Percentiles rank a stretch among this genome's conserved stretches.
These are phyloP conservation scores for Pteronura brasiliensis DNA, from an alignment of 2,113 vertebrate genomes.

Conservation along the genomic window DNA sequence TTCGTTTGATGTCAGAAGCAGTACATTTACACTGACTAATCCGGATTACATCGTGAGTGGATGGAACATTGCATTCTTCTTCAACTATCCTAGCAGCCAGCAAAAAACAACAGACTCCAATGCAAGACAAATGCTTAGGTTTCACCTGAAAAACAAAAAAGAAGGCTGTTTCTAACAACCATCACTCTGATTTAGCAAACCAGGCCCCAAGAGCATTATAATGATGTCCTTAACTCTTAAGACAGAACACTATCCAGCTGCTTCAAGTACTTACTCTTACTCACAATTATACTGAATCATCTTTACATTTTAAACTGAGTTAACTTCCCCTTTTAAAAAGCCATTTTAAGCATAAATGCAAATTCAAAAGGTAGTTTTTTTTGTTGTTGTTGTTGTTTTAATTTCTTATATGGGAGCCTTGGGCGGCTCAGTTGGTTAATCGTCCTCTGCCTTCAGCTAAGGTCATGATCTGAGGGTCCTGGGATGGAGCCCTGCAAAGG, in stretches of 20 bases:
- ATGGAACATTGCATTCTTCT: slow-evolving; percentile 90
- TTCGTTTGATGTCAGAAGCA: slow-evolving; percentile 93
- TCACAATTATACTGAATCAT: background rate
- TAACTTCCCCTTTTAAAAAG: background rate
- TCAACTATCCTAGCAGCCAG: slow-evolving; percentile 92
- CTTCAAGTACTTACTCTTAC: background rate
- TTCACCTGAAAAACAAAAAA: slow-evolving; percentile 86
- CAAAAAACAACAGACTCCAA: slow-evolving; percentile 95
- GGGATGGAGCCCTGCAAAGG: too few species aligned
- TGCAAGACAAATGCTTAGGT: slow-evolving; percentile 96
- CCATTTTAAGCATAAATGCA: background rate
- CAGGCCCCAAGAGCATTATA: background rate
- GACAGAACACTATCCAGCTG: background rate
- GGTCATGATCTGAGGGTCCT: too few species aligned
- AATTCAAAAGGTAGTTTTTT: background rate
- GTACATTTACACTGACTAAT: slow-evolving; percentile 98
- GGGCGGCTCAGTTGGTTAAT: too few species aligned
- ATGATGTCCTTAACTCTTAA: background rate
- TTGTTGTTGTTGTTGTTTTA: too few species aligned
- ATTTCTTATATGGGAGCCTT: too few species aligned
- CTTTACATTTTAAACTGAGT: slow-evolving; percentile 26
- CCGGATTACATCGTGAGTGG: slow-evolving; percentile 93
- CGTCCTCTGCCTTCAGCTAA: too few species aligned
- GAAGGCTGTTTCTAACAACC: background rate
- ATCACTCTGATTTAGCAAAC: background rate